Evolutionary conservation across 30 jellyfish, hydroid and myxozoan species (phyloP).

Genomic region (Aurelia sp.): DNA sequence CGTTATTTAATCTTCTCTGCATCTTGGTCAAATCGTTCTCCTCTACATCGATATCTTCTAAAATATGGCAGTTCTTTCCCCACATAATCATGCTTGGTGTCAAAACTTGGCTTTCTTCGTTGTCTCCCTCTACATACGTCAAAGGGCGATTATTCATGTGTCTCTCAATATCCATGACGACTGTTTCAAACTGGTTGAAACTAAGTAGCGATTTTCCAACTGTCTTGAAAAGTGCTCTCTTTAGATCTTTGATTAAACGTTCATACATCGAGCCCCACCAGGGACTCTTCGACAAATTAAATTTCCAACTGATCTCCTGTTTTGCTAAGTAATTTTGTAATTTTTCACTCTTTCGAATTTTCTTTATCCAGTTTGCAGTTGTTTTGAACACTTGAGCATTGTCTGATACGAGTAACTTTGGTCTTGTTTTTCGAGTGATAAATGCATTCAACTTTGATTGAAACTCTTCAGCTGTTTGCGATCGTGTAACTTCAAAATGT

Average conservation of each 20-base stretch:
- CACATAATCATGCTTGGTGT: constrained; percentile 56
- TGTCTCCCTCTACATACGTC: constrained; percentile 40
- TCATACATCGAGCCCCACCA: constrained; percentile 62
- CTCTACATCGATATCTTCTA: too few relatives aligned
- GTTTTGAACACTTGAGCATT: constrained; percentile 19
- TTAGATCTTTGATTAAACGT: constrained; percentile 5
- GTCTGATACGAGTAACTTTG: constrained; percentile 15
- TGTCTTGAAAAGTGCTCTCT: constrained; percentile 41
- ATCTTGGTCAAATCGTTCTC: constrained; percentile 14
- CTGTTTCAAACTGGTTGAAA: constrained; percentile 27
- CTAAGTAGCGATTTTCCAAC: constrained; percentile 8
- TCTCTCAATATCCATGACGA: constrained; percentile 36
- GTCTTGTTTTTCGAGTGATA: constrained; percentile 17
- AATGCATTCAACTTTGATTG: neutral
- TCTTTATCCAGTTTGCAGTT: constrained; percentile 16
- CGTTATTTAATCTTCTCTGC: constrained; percentile 47
- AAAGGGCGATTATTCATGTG: constrained; percentile 24
- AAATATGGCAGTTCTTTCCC: constrained; percentile 48
- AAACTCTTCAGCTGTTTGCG: constrained; percentile 40
- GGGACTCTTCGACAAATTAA: constrained; percentile 3
- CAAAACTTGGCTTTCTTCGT: constrained; percentile 52
- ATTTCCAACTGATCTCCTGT: constrained; percentile 12
- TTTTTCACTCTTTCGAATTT: constrained; percentile 4
- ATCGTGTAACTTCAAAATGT: constrained; percentile 21
- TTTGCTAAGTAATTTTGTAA: neutral